Conservation (phyloP, 1,140 invertebrate genomes). For the Euwallacea similis region DNA sequence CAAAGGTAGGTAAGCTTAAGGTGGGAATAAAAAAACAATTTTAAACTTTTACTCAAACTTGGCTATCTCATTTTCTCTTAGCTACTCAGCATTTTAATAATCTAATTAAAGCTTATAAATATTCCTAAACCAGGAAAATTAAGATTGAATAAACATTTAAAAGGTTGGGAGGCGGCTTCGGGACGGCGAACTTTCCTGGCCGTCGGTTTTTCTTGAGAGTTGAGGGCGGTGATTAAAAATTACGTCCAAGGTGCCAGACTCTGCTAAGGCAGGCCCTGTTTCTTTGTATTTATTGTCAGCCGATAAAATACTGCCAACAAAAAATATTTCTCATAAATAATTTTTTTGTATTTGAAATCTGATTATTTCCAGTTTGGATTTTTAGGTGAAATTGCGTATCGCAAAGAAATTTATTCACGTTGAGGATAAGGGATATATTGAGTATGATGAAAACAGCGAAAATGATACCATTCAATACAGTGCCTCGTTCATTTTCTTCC, state of each 20-base stretch:
- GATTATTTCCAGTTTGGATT: slow-evolving; percentile 11
- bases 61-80: not conserved
- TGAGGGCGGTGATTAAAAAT: too few species aligned
- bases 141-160: too few species aligned
- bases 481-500: slow-evolving; percentile 44
- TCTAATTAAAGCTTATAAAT: too few species aligned
- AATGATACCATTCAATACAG: slow-evolving; percentile 29
- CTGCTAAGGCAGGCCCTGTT: too few species aligned
- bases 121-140: too few species aligned
- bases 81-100: too few species aligned
- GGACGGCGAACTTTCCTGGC: too few species aligned
- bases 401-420: slow-evolving; percentile 44
- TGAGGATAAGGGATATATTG: slow-evolving; percentile 41
- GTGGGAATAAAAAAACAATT: slow-evolving; percentile 6
- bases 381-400: slow-evolving; percentile 46
- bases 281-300: too few species aligned
- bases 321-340: not conserved
- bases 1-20: slow-evolving; percentile 56
- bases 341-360: not conserved
- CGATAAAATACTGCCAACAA: too few species aligned
- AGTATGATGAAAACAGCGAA: slow-evolving; percentile 41
- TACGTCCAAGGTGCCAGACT: too few species aligned
- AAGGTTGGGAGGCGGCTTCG: too few species aligned
- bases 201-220: too few species aligned
- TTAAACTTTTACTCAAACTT: not conserved